phyloP scores from a whole-genome alignment of 2,888 invertebrate species.

The Ophraella communa region DNA sequence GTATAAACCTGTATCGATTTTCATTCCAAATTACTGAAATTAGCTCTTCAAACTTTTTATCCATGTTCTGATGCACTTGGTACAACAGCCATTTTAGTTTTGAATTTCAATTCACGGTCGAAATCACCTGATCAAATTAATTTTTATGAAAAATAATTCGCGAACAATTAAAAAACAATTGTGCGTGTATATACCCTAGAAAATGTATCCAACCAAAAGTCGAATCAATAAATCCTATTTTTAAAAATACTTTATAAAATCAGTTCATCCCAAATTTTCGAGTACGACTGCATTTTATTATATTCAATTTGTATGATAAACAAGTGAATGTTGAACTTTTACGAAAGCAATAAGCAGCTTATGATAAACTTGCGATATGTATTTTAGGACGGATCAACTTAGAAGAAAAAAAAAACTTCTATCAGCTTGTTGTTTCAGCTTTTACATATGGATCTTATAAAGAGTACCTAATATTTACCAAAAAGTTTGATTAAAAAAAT shows the following conservation, averaged over 20 bases:
- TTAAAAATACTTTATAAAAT: too few species aligned
- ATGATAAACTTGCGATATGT: constrained; percentile 1
- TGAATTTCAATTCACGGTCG: background rate
- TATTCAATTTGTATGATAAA: background rate
- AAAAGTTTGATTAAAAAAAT: too few species aligned
- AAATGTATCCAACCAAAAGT: too few species aligned
- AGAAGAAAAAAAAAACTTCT: background rate
- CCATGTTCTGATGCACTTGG: background rate
- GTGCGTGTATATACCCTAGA: background rate
- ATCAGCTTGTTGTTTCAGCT: background rate
- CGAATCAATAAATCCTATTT: too few species aligned
- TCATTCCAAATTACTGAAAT: background rate
- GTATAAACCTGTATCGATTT: too few species aligned
- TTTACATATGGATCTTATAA: too few species aligned
- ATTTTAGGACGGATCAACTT: constrained; percentile 2
- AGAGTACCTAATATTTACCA: too few species aligned
- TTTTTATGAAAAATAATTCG: background rate
- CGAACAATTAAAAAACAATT: background rate
- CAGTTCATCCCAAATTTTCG: too few species aligned
- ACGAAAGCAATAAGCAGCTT: background rate
- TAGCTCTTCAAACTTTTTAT: background rate
- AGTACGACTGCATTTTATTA: too few species aligned
- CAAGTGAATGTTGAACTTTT: background rate
- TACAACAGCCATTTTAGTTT: background rate
- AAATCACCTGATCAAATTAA: background rate